Base-by-base conservation (phyloP, 2,888 invertebrate genomes). In the Drosophila mayaguana region DNA sequence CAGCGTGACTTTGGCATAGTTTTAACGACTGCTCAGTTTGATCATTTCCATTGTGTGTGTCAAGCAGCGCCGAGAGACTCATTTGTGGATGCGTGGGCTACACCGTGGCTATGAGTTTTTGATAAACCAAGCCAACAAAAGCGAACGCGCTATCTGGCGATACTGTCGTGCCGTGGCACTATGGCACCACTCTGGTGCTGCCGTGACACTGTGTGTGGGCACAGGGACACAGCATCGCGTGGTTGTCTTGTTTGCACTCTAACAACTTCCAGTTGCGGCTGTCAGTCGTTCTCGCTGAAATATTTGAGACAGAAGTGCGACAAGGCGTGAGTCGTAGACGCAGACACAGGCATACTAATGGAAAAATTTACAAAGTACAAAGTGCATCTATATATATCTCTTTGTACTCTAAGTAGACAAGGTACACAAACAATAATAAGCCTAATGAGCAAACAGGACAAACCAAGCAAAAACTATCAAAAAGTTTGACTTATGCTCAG, bases 1-100 rank as follows among this genome's bases (percentile, higher is more conserved):
- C 79, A 75, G 79, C 78, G 61, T 84, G 84, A 88, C 84, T 84
- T 84, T 84, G 88, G 84, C 86, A 88, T 83, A 84, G 72, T 88
- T 88, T 74, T 73, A 72, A 73, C 76, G 72, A 72, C 80, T 72
- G 51, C 42, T 46, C 75, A 67, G 51, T 53, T 61, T 65, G 60
- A 46, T 65, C 61, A 63, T 65, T 54, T 50, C 28, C 63, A 74
- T 60, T 61, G 64, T 50, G 42, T 43, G 22, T 22, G 32, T 40
- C 45, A 22, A 12, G n/a, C 25, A 53, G 11, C 22, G 55, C 43
- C 53, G 3, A 50, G 55, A 53, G 63, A 70, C 63, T 62, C 62
- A 66, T 55, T 64, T 63, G 46, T 53, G 25, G 36, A 38, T 63
- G 68, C 72, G 66, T 75, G 62, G 86, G 81, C 69, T 61, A 66